A percentile compares a stretch with the other conserved stretches of the same genome.
These are phyloP conservation scores for Orientallactaga bullata DNA, from an alignment of 2,113 vertebrate genomes.

Conservation along the genomic window DNA sequence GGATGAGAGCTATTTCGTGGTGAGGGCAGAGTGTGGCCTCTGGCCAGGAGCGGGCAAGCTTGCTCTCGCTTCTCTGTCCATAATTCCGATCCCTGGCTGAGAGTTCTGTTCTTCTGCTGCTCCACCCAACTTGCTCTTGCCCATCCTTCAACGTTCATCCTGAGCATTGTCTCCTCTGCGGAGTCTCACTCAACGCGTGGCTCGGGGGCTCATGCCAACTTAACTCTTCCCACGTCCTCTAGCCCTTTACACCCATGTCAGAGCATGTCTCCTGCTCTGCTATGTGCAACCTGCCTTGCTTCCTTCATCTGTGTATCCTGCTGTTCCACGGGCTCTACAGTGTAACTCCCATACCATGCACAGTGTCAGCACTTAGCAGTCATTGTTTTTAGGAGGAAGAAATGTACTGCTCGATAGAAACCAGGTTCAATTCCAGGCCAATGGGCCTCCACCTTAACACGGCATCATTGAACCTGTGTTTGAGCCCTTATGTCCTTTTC, in stretches of 20 bases:
- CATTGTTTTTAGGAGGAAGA: slow-evolving; percentile 12
- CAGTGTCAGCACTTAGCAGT: not conserved
- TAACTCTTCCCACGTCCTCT: not conserved
- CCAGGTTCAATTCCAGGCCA: not conserved
- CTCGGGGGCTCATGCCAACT: not conserved
- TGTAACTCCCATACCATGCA: not conserved
- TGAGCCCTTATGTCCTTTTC: not conserved
- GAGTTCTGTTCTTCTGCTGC: not conserved
- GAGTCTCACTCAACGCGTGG: not conserved
- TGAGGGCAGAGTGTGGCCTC: not conserved
- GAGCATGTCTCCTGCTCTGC: not conserved
- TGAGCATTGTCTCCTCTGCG: not conserved
- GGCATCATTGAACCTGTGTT: not conserved
- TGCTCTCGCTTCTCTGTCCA: slow-evolving; percentile 52
- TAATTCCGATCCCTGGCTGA: slow-evolving; percentile 24
- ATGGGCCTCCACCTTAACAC: not conserved
- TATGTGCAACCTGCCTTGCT: not conserved
- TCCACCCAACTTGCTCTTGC: slow-evolving; percentile 45
- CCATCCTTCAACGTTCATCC: not conserved
- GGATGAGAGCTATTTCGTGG: slow-evolving; percentile 40
- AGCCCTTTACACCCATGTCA: not conserved
- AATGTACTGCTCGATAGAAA: not conserved
- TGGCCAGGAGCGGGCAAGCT: slow-evolving; percentile 63
- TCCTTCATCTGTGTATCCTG: not conserved
- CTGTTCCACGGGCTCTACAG: not conserved